Base-by-base conservation (phyloP, 2,888 invertebrate species). In the Hartigia nigra region DNA sequence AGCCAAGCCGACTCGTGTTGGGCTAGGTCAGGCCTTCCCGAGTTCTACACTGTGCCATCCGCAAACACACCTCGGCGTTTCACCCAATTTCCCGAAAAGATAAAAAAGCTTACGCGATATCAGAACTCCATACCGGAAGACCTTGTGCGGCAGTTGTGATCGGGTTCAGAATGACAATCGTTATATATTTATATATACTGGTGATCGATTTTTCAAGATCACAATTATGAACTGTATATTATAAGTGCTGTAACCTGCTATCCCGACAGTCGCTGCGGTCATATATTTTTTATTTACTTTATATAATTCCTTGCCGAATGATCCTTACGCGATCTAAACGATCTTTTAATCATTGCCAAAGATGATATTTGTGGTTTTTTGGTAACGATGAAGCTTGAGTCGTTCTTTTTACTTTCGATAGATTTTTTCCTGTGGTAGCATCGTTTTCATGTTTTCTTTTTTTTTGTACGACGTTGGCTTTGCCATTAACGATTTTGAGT, bases 11-110 rank as follows among this genome's bases (percentile, higher is more conserved):
- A 87, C 88, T 89, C 90, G 90, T 88, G 91, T 91, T 91, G 91
- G 88, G 91, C 90, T 91, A 91, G 91, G 91, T 91, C 91, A 91
- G 91, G 91, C 90, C 90, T 90, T 87, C 87, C 91, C 90, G 91
- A 90, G 91, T 91, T 89, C 86, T 88, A 88, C 89, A 90, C 87
- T 90, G 89, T 90, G 90, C 88, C 90, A 89, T 90, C 89, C 89
- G 88, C 89, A 88, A 86, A 79, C 82, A 76, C 70, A 31, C 78
- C 39, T 77, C 23, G 31, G 80, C 69, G 78, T 36, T 36, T 75
- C 75, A 34, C 35, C 75, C 35, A 75, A 39, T 75, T 75, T 75
- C 32, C 55, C 55, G 55, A 55, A 55, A 55, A 55, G 55, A 55
- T 55, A 55, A 55, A 55, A 55, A 55, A 55, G 9, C 55, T 55